Conservation (phyloP, 2,888 invertebrate genomes). For the Nymphalis c-album region DNA sequence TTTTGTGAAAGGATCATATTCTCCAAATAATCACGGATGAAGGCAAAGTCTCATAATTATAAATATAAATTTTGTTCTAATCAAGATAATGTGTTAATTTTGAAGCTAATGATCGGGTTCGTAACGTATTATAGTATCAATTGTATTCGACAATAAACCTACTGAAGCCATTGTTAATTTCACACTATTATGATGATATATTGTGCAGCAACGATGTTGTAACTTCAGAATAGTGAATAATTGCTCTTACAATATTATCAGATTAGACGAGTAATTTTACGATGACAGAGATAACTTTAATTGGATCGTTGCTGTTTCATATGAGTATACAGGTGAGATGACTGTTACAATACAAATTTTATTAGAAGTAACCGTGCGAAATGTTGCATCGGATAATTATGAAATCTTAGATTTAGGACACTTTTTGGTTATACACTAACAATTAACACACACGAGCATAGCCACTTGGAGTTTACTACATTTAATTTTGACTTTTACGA, state of each 20-base stretch:
- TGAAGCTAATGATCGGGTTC: not conserved
- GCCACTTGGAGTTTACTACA: no score
- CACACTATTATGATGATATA: constrained; percentile 17
- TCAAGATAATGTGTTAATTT: not conserved
- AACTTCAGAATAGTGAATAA: constrained; percentile 24
- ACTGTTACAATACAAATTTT: no score
- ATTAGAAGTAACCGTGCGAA: no score
- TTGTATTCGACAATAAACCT: not conserved
- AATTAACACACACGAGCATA: no score
- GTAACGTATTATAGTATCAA: not conserved
- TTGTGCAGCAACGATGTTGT: constrained; percentile 14
- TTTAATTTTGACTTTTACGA: no score
- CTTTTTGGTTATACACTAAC: no score
- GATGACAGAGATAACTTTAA: constrained; percentile 14
- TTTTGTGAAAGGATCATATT: constrained; percentile 4
- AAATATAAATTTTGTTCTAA: no score
- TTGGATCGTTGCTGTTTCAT: constrained; percentile 12
- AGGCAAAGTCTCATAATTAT: no score
- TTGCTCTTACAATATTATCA: constrained; percentile 22
- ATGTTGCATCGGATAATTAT: no score
- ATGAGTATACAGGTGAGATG: no score
- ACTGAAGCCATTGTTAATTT: constrained; percentile 3
- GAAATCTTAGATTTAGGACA: no score
- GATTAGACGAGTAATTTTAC: constrained; percentile 24
- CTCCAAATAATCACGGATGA: not conserved